phyloP scores from a whole-genome alignment of 2,113 vertebrate species.

The Vireo altiloquus region DNA sequence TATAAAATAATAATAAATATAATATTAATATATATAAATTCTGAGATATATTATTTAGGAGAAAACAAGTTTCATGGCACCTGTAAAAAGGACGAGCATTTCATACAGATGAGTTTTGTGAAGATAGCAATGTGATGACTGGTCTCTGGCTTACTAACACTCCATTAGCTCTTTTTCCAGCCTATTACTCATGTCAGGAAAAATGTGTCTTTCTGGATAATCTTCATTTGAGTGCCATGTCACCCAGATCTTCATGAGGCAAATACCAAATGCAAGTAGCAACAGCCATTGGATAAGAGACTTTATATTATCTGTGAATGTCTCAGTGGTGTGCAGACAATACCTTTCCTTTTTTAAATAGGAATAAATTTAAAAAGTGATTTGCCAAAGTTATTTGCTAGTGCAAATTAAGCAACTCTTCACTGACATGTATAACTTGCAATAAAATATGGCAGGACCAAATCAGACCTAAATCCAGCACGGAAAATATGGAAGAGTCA shows the following conservation, averaged over 20 bases:
- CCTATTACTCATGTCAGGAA: neutral
- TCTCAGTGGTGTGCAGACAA: neutral
- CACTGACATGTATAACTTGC: neutral
- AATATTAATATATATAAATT: neutral
- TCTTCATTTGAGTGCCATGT: neutral
- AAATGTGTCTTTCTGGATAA: conserved; percentile 25
- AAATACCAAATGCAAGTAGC: neutral
- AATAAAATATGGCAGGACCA: neutral
- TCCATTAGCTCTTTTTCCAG: conserved; percentile 2
- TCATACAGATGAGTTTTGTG: neutral
- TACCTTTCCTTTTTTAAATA: neutral
- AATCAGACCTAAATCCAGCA: neutral
- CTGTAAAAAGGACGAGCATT: neutral
- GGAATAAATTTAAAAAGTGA: too few relatives aligned
- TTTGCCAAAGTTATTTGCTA: neutral
- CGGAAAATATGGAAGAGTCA: neutral
- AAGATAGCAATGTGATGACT: neutral
- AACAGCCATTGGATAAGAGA: neutral
- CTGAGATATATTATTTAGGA: neutral
- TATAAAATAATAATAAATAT: neutral
- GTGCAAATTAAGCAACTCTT: neutral
- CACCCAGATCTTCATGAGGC: neutral
- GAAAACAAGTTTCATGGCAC: neutral
- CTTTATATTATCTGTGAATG: neutral
- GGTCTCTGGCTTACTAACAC: neutral